These are phyloP conservation scores for Pangasius sanitwongsei DNA, from an alignment of 2,797 vertebrate species.

Conservation along the genomic window DNA sequence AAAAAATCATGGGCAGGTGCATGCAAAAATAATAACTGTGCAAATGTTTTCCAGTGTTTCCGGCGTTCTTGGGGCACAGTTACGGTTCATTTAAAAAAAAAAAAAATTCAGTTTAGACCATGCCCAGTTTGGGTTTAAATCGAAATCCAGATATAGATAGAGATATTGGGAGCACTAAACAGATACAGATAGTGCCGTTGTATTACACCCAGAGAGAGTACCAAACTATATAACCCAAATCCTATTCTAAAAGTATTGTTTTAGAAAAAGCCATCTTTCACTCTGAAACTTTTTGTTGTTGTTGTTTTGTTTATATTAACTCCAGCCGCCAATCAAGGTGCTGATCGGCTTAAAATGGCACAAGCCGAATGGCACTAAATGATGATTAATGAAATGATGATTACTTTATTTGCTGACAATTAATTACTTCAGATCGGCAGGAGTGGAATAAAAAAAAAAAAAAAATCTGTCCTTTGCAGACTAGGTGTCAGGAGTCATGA, in stretches of 20 bases:
- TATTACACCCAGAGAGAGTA: not conserved
- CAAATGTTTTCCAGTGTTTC: not conserved
- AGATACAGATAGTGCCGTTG: not conserved
- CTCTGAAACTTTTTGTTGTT: not conserved
- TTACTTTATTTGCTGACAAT: not conserved
- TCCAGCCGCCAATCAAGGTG: not conserved
- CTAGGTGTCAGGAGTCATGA: not conserved
- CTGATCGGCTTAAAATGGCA: not conserved
- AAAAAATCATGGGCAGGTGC: not conserved
- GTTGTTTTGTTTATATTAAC: not conserved
- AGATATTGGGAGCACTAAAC: not conserved
- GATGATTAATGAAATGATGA: not conserved
- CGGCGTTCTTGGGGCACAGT: not conserved
- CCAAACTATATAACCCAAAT: not conserved
- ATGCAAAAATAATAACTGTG: not conserved
- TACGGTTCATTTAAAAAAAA: not conserved
- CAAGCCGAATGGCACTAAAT: not conserved
- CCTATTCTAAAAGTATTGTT: not conserved
- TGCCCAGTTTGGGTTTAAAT: not conserved
- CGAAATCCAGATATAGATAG: not conserved
- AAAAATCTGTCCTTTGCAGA: not conserved
- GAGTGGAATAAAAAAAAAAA: not conserved
- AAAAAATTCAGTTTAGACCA: not conserved
- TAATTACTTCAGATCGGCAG: not conserved
- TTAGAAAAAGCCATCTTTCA: not conserved